Evolutionary conservation across 1,140 invertebrate species (phyloP), one percentile per base, ranked within the genome.

Genomic region (Brachionus angularis): DNA sequence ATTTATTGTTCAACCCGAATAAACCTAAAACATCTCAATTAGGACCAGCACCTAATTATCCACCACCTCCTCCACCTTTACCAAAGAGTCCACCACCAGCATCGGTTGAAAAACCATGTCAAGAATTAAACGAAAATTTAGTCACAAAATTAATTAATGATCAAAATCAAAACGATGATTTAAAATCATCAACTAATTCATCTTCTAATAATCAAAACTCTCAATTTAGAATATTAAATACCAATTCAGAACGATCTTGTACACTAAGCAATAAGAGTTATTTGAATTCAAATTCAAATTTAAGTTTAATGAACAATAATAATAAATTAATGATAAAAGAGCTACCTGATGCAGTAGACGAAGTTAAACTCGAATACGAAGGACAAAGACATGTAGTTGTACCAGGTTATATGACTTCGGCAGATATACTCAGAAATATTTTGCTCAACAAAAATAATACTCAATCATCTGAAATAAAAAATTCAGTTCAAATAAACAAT

Each of bases 361-460:
- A 67, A 16, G 42, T 67, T 18, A 46, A 46, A 34, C 18, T 67
- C 2, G 21, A 46, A 14, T 67, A 67, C 10, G 62, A 49, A 27
- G 62, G 62, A 7, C 27, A 67, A 47, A 4, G 62, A 16, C 62
- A 50, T 34, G 47, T 67, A 5, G n/a, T 67, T 1, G 47, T 67
- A 12, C 42, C 62, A 5, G 62, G 62, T 23, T 67, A 67, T 42
- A 67, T 67, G 62, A 67, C 62, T 12, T 47, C 62, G 7, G 47
- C 62, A 12, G 62, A 67, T 31, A 67, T 67, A 21, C 31, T 67
- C 2, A 23, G 62, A 49, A 67, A 67, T 25, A 23, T 67, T 5
- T 16, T 67, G 5, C 25, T 67, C 2, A 67, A 67, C 7, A 50
- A 50, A 16, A 67, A 67, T 46, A 23, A 16, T n/a, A 39, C 33